A percentile compares a stretch with the other conserved stretches of the same genome.
Evolutionary conservation across 2,888 invertebrate species (phyloP).

Genomic region (Agrochola lychnidis): DNA sequence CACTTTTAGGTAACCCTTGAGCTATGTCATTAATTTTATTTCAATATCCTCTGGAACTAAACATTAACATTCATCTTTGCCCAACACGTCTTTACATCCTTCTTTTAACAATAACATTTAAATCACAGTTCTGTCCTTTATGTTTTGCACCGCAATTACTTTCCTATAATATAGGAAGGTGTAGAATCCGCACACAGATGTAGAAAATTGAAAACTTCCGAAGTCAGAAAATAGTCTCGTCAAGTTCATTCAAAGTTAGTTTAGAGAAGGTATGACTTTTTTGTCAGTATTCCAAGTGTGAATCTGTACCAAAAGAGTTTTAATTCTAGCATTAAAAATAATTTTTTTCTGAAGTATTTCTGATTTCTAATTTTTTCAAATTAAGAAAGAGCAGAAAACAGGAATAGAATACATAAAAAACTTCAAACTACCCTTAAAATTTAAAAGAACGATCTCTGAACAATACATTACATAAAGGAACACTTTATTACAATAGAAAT

Average conservation of each 20-base stretch:
- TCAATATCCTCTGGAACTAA: conserved; percentile 69
- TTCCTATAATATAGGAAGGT: conserved; percentile 68
- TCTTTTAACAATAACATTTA: conserved; percentile 78
- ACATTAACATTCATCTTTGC: conserved; percentile 65
- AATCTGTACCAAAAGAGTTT: conserved; percentile 32
- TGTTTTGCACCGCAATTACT: conserved; percentile 72
- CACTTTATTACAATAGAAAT: conserved; percentile 69
- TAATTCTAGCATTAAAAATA: conserved; percentile 20
- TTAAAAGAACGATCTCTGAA: conserved; percentile 58
- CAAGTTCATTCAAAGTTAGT: conserved; percentile 28
- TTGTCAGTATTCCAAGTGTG: conserved; percentile 33
- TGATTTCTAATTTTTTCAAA: conserved; percentile 39
- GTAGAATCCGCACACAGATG: conserved; percentile 61
- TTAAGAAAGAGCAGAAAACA: conserved; percentile 60
- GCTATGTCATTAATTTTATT: conserved; percentile 73
- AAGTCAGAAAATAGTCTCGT: conserved; percentile 46
- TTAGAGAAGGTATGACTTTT: conserved; percentile 33
- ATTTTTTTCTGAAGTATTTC: conserved; percentile 26
- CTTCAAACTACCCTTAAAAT: conserved; percentile 60
- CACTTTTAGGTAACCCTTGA: conserved; percentile 75
- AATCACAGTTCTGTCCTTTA: conserved; percentile 82
- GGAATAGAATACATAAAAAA: conserved; percentile 47
- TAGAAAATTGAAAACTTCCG: conserved; percentile 44
- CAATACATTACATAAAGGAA: conserved; percentile 69
- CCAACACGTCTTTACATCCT: conserved; percentile 69